Conservation (phyloP, 2,113 vertebrate genomes). For the Hucho hucho region DNA sequence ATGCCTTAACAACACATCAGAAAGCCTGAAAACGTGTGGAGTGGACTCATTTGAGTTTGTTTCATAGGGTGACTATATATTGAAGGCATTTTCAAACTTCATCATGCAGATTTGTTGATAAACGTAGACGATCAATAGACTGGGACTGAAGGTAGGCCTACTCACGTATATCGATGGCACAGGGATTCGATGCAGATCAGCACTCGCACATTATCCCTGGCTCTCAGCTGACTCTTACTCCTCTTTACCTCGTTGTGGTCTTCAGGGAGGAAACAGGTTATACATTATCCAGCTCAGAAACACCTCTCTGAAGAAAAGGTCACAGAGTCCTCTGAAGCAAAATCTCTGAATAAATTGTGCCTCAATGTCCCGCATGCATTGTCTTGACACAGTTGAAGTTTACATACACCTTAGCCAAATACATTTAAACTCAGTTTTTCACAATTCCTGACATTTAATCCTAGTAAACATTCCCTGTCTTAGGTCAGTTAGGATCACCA, state of each 20-base stretch:
- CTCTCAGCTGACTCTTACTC: conserved; percentile 79
- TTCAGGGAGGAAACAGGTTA: conserved; percentile 49
- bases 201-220: conserved; percentile 83
- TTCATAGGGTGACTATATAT: background rate
- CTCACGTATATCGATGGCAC: conserved; percentile 90
- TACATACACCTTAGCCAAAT: too few species aligned
- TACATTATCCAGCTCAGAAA: background rate
- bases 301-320: background rate
- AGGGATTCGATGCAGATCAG: conserved; percentile 94
- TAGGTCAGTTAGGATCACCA: too few species aligned
- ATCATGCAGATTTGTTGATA: background rate
- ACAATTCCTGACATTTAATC: too few species aligned
- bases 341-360: too few species aligned
- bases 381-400: too few species aligned
- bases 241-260: conserved; percentile 87
- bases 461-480: too few species aligned
- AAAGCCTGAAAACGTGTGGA: conserved; percentile 12
- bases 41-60: background rate
- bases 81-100: background rate
- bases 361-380: too few species aligned
- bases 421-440: too few species aligned
- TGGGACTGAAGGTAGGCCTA: conserved; percentile 7
- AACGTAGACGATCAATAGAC: too few species aligned
- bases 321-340: too few species aligned
- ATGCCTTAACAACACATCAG: conserved; percentile 35